phyloP scores from a whole-genome alignment of 2,797 vertebrate genomes.

The Melanotaenia maccullochi region DNA sequence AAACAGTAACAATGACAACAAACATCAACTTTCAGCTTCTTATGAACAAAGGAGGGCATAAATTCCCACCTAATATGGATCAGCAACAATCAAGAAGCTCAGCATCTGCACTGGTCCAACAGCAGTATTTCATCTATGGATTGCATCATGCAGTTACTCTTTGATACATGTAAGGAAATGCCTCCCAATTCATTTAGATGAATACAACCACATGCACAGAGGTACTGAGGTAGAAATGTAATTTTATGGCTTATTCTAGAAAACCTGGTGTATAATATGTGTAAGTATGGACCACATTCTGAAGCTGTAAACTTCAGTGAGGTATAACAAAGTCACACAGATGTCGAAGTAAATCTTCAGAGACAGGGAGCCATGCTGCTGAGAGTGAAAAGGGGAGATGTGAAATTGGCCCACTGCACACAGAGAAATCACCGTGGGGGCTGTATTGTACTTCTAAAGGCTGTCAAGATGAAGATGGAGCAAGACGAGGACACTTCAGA shows the following conservation, averaged over 20 bases:
- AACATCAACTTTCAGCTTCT: not conserved
- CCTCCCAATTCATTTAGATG: not conserved
- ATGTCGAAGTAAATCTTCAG: conserved; percentile 41
- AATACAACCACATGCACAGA: not conserved
- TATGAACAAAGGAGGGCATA: not conserved
- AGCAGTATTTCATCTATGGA: not conserved
- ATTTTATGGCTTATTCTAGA: conserved; percentile 7
- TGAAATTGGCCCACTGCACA: conserved; percentile 52
- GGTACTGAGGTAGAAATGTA: not conserved
- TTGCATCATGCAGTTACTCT: not conserved
- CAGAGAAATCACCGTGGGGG: conserved; percentile 40
- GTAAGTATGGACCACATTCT: not conserved
- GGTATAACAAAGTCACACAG: conserved; percentile 25
- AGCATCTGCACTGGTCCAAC: not conserved
- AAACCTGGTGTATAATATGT: not conserved
- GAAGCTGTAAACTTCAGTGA: conserved; percentile 14
- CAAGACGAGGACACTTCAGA: conserved; percentile 62
- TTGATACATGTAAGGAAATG: not conserved
- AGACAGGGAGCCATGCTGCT: conserved; percentile 33
- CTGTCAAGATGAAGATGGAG: conserved; percentile 46
- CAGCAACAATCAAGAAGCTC: not conserved
- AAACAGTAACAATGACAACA: not conserved
- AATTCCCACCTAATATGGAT: not conserved
- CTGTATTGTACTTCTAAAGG: conserved; percentile 51
- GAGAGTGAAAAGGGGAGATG: conserved; percentile 42